Base-by-base conservation (phyloP, 2,797 vertebrate species). In the Centroberyx gerrardi region DNA sequence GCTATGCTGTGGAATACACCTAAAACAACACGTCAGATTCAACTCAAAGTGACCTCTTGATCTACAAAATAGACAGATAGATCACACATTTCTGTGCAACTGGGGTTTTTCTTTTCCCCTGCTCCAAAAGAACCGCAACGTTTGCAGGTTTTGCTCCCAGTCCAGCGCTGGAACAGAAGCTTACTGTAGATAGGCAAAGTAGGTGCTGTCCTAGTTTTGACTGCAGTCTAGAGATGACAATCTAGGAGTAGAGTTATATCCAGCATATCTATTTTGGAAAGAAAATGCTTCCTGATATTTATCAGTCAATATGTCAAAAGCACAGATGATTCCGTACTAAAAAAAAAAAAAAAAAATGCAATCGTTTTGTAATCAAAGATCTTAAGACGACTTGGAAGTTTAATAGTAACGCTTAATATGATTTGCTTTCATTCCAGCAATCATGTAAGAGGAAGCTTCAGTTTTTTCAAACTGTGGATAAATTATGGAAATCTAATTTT, bases 21-120 rank as follows among this genome's bases (percentile, higher is more conserved):
- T 51, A 27, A 58, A 78, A 62, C 53, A 63, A 62, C 15, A 52
- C 55, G 58, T 78, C 75, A 76, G 22, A 44, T 55, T 68, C 44
- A 62, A 64, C 76, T 76, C 38, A 68, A 49, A 31, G 4, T 56
- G 36, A 82, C 18, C 38, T 68, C 65, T 52, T 12, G 17, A 12
- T 17, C n/a, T 28, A 36, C 29, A 56, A 52, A 27, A 13, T 12
- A 40, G 5, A 7, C 8, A 9, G 38, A 40, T 8, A 13, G 40
- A 42, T 44, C 3, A 44, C 4, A 14, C 42, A 15, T 44, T n/a
- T 64, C 48, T 7, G 17, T 49, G 17, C 17, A 15, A 46, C 27
- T 63, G 14, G 61, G 2, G 14, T 12, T 13, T 63, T 9, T 49
- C 27, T 0, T 51, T 63, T 33, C 4, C n/a, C 5, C 48, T 51